These are phyloP conservation scores for Eupelmus urozonus DNA, from an alignment of 2,888 invertebrate genomes.

Conservation along the genomic window DNA sequence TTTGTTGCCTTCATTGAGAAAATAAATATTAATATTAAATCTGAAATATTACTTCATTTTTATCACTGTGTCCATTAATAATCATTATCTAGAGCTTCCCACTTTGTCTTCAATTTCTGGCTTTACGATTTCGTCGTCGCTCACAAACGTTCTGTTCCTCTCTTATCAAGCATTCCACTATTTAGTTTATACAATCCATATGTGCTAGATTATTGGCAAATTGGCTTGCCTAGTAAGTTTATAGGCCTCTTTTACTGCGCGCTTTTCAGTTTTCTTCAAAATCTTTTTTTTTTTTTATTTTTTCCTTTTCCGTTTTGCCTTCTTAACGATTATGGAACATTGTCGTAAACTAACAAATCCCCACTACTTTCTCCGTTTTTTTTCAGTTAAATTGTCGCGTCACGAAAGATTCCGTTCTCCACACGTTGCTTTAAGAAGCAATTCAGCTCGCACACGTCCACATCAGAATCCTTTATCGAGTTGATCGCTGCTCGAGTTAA, in stretches of 20 bases:
- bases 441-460: conserved; percentile 47
- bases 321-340: conserved; percentile 57
- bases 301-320: conserved; percentile 16
- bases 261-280: conserved; percentile 33
- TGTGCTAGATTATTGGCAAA: conserved; percentile 73
- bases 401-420: conserved; percentile 39
- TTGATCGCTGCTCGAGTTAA: conserved; percentile 66
- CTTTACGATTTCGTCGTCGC: conserved; percentile 51
- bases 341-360: conserved; percentile 41
- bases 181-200: conserved; percentile 63
- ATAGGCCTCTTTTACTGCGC: conserved; percentile 71
- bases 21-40: conserved; percentile 77
- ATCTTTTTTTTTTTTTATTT: conserved; percentile 24
- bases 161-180: conserved; percentile 51
- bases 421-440: conserved; percentile 17
- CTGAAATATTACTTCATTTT: conserved; percentile 72
- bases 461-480: conserved; percentile 48
- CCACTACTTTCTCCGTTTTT: conserved; percentile 8
- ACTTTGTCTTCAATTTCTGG: conserved; percentile 50
- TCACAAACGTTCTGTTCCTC: conserved; percentile 64
- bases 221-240: conserved; percentile 74
- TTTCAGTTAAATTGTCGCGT: conserved; percentile 26
- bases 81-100: conserved; percentile 42
- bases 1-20: conserved; percentile 73
- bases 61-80: conserved; percentile 55